phyloP scores from a whole-genome alignment of 2,113 vertebrate genomes.

The Prochilodus magdalenae region DNA sequence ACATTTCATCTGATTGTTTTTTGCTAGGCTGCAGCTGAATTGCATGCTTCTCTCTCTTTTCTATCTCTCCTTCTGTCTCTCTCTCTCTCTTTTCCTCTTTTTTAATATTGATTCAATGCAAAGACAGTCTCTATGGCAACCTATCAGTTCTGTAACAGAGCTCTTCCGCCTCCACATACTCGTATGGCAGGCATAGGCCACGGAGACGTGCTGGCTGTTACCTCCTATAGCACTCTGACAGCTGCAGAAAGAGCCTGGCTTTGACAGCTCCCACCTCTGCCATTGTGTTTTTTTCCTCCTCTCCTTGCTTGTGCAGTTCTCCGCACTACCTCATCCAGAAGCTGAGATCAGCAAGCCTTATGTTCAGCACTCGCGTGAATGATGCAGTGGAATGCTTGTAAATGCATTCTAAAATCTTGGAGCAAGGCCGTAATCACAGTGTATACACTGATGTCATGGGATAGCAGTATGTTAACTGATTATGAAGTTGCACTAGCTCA shows the following conservation, averaged over 20 bases:
- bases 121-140: constrained; percentile 81
- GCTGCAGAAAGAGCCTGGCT: constrained; percentile 34
- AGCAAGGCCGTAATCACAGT: too few relatives aligned
- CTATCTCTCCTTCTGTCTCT: not conserved
- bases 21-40: constrained; percentile 47
- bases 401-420: too few relatives aligned
- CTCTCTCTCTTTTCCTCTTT: not conserved
- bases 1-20: constrained; percentile 23
- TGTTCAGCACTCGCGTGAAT: not conserved
- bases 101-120: constrained; percentile 74
- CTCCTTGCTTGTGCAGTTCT: not conserved
- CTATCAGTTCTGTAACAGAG: constrained; percentile 70
- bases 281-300: constrained; percentile 10
- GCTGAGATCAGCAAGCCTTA: not conserved
- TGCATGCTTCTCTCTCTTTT: constrained; percentile 57
- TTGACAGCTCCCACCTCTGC: constrained; percentile 35
- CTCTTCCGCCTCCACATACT: constrained; percentile 69
- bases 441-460: too few relatives aligned
- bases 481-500: too few relatives aligned
- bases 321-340: not conserved
- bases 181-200: constrained; percentile 59
- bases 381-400: not conserved
- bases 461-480: too few relatives aligned
- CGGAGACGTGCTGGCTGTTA: constrained; percentile 37
- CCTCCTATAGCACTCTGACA: constrained; percentile 42